Base-by-base conservation (phyloP, 2,888 invertebrate species). In the Acanthosepion esculentum region DNA sequence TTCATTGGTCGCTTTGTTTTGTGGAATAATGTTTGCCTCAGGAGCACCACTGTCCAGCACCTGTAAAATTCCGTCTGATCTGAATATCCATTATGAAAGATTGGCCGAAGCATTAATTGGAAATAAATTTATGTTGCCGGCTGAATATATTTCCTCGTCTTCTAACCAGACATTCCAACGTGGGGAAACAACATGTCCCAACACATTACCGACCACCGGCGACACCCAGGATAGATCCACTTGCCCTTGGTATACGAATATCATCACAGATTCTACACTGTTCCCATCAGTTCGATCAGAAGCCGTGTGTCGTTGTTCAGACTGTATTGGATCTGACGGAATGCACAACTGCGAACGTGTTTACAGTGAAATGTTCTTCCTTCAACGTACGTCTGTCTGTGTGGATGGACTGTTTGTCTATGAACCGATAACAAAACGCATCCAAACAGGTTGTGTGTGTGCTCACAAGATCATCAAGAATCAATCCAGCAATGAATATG, bases 161-260 rank as follows among this genome's bases (percentile, higher is more conserved):
- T 12, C 5, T 78, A 8, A 0, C n/a, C 10, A 78, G 12, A 5
- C 12, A n/a, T n/a, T 23, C 0, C 20, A n/a, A 5, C 4, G 0
- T 33, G n/a, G 4, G 10, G 78, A 41, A 41, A 41, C 41, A 41
- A 41, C 41, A 41, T 41, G 41, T 41, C 41, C 41, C 2, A 41
- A 41, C 2, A 41, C 41, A 41, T 41, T 41, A 41, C 41, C 41
- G 41, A 41, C 41, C 41, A 41, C 3, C 41, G 41, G 41, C 41
- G 41, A 41, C 41, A 41, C 41, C 41, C 41, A 41, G 41, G 41
- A 41, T 41, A 2, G 41, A 41, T 41, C 41, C 41, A 41, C 41
- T 41, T 41, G 41, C 41, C 41, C 41, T 41, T 41, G 41, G 41
- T 41, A 41, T 41, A 41, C 41, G 41, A 41, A 41, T 2, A 41